phyloP scores from a whole-genome alignment of 2,113 vertebrate genomes.

The Sula dactylatra region DNA sequence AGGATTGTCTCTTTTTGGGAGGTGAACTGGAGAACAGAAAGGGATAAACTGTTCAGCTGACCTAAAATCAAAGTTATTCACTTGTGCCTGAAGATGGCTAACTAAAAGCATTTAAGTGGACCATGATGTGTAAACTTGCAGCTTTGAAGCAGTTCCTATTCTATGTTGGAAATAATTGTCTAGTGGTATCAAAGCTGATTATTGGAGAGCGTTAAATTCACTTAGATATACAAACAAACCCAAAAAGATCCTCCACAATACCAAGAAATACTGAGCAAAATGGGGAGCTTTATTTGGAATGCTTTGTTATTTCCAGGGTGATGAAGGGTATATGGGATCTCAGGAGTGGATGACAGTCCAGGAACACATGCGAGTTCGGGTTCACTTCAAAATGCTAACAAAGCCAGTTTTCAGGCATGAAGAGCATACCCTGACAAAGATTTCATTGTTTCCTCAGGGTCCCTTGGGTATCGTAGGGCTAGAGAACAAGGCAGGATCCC shows the following conservation, averaged over 20 bases:
- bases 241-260: background rate
- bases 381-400: background rate
- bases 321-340: constrained; percentile 33
- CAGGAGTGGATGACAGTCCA: constrained; percentile 68
- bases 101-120: background rate
- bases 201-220: background rate
- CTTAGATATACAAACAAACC: background rate
- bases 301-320: constrained; percentile 37
- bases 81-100: background rate
- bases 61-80: background rate
- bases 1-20: background rate
- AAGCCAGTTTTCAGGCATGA: background rate
- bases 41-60: background rate
- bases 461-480: constrained; percentile 56
- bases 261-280: background rate
- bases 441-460: constrained; percentile 18
- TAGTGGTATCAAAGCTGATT: background rate
- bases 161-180: background rate
- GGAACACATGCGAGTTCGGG: constrained; percentile 60
- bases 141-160: background rate
- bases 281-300: background rate
- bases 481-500: constrained; percentile 46
- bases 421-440: background rate
- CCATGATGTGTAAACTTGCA: background rate
- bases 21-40: background rate